These are phyloP conservation scores for Drosophila limbata DNA, from an alignment of 2,888 invertebrate species.

Conservation along the genomic window DNA sequence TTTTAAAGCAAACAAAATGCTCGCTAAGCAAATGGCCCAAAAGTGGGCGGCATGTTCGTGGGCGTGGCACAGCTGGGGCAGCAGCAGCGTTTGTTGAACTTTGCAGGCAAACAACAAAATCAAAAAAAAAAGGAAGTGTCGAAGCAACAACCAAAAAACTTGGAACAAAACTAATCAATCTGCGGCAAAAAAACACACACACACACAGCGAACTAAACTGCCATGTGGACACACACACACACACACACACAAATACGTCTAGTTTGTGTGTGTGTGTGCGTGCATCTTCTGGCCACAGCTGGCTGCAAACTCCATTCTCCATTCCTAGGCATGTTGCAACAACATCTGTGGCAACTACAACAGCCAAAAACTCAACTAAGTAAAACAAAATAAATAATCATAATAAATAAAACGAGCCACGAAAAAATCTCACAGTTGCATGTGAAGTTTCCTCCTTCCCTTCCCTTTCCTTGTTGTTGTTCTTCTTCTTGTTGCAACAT, in stretches of 20 bases:
- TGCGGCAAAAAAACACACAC: slow-evolving; percentile 28
- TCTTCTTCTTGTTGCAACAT: slow-evolving; percentile 28
- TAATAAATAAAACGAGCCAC: slow-evolving; percentile 80
- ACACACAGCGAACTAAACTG: slow-evolving; percentile 19
- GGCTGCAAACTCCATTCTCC: slow-evolving; percentile 35
- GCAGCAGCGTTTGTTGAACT: slow-evolving; percentile 69
- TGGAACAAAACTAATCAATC: slow-evolving; percentile 74
- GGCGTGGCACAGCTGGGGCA: slow-evolving; percentile 49
- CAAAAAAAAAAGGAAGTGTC: slow-evolving; percentile 37
- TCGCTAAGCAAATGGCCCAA: slow-evolving; percentile 22
- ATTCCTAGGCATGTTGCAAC: slow-evolving; percentile 19
- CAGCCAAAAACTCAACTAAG: slow-evolving; percentile 58
- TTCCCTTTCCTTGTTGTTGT: slow-evolving; percentile 3
- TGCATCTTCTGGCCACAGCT: slow-evolving; percentile 39
- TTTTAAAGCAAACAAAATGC: slow-evolving; percentile 39
- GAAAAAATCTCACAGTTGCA: slow-evolving; percentile 77
- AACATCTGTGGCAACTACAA: slow-evolving; percentile 70
- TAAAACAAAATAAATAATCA: slow-evolving; percentile 80
- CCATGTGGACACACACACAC: slow-evolving; percentile 39
- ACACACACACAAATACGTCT: slow-evolving; percentile 12
- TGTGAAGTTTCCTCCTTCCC: slow-evolving; percentile 61
- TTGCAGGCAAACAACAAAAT: slow-evolving; percentile 34
- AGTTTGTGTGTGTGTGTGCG: slow-evolving; percentile 2
- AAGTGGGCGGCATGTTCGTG: slow-evolving; percentile 65
- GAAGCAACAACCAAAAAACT: slow-evolving; percentile 43